Evolutionary conservation across 2,113 vertebrate species (phyloP), one percentile per base, ranked within the genome.

Genomic region (Opisthocomus hoazin): DNA sequence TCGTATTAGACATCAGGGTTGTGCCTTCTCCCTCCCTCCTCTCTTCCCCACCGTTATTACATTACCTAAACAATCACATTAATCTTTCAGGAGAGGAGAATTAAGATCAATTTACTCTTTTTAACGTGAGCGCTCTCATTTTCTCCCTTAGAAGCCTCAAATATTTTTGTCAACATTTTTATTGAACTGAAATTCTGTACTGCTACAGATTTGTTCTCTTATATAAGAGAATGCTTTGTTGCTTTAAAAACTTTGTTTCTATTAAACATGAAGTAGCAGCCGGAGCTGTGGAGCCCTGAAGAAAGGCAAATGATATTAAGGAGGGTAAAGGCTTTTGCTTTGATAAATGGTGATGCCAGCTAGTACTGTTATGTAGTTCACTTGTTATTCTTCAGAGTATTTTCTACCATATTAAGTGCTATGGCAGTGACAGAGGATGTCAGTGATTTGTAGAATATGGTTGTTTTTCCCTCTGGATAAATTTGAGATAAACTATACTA

Each of bases 101-200:
- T 64, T 58, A 32, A n/a, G 23, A 58, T 69, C 7, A 58, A 4
- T 87, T 4, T 74, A 73, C 9, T n/a, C 22, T 79, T 85, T 79
- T 43, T 53, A 7, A 74, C 2, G 1, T 21, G 7, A 51, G 34
- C 18, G 4, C 14, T 65, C 19, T 41, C 2, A 1, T 3, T 37
- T 76, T 71, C 43, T 30, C 15, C 56, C 63, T 65, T 16, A 37
- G 50, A 60, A 84, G 32, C 8, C 39, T 80, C 2, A 27, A 24
- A 41, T 74, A 37, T 56, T 65, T 56, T 45, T 46, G 1, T 22
- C 17, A 80, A 29, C 45, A 11, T 43, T 61, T 64, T 69, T 68
- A 14, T 84, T 51, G 32, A 88, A 53, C 36, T 41, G 26, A 57
- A 69, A 63, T 16, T n/a, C 6, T 43, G 36, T 68, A 8, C 24